These are phyloP conservation scores for Calosoma granatense DNA, from an alignment of 1,140 invertebrate species.

Conservation along the genomic window DNA sequence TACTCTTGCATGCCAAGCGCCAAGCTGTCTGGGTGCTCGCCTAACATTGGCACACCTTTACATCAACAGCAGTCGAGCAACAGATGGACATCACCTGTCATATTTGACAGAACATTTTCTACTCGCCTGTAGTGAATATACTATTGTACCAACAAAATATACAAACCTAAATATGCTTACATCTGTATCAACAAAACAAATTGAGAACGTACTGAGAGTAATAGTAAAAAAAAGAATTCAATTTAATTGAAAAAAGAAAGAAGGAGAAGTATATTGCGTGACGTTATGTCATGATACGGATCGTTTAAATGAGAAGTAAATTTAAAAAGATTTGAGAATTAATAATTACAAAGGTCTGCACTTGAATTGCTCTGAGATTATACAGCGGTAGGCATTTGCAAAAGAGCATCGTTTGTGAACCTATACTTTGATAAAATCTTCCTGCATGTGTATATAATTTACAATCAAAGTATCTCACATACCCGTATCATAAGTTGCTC, in stretches of 20 bases:
- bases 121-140: too few relatives aligned
- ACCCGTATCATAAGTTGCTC: too few relatives aligned
- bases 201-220: background rate
- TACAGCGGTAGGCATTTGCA: background rate
- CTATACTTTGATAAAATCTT: background rate
- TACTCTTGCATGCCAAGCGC: background rate
- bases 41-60: background rate
- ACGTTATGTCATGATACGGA: background rate
- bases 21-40: constrained; percentile 4
- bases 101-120: background rate
- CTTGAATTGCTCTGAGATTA: background rate
- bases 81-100: background rate
- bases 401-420: background rate
- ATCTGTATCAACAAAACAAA: too few relatives aligned
- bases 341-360: background rate
- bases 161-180: background rate
- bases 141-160: too few relatives aligned
- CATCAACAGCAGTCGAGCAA: background rate
- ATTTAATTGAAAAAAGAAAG: background rate
- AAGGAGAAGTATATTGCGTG: background rate
- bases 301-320: constrained; percentile 1
- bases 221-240: background rate
- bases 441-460: background rate
- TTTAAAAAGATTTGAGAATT: constrained; percentile 5
- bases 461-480: background rate